Base-by-base conservation (phyloP, 2,113 vertebrate species). In the Otolemur garnettii region DNA sequence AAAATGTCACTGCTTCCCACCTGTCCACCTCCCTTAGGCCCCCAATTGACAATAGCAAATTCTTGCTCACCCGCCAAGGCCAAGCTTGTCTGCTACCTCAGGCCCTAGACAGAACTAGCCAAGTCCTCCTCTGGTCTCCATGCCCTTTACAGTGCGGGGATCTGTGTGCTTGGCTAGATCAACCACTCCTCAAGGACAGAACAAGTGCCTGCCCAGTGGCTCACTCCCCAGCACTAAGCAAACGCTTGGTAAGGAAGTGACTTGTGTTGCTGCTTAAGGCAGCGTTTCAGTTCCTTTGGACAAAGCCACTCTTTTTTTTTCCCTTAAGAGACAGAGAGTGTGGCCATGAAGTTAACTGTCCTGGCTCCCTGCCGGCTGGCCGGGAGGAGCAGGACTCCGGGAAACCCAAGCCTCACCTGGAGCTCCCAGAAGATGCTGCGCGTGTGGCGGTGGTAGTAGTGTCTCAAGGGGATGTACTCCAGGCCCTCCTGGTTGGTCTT, bases 391-490 rank as follows among this genome's bases (percentile, higher is more conserved):
- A 24, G 75, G 57, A 5, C 26, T 13, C 0, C 0, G 26, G 60
- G 91, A 50, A 60, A 90, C 28, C 74, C 0, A 17, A 53, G 12
- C 89, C 98, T 98, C 98, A 99, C 99, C 98, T 99, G 99, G 68
- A 99, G 98, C 97, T 99, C 99, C 99, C 99, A 99, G 99, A 99
- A 99, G 98, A 99, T 99, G 98, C 99, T 99, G 96, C 99, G 99
- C 2, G 99, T 99, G 97, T 99, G 99, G 83, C 99, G 98, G 97
- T 99, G 99, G 96, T 99, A 99, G 96, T 99, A 99, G 45, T 99
- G 99, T 66, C 99, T 98, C 87, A 99, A 96, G 64, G 99, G 99
- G 96, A 99, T 99, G 97, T 99, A 99, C 64, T 99, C 99, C 15
- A 98, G 98, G 84, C 98, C 99, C 33, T 94, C 96, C 8, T 13